Conservation (phyloP, 2,888 invertebrate species). For the Ormyrus nitidulus region DNA sequence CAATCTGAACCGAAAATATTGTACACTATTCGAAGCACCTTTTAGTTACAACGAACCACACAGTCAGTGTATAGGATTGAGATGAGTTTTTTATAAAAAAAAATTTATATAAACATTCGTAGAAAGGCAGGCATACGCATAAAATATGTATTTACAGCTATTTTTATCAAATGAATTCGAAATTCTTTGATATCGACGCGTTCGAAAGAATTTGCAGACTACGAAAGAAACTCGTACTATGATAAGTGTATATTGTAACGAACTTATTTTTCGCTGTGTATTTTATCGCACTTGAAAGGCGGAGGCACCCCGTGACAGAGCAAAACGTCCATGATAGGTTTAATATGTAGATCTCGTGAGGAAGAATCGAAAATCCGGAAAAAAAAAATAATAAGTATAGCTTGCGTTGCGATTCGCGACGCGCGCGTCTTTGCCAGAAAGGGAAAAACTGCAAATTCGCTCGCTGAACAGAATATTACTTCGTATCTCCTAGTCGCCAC, state of each 20-base stretch:
- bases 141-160: constrained; percentile 31
- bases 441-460: background rate
- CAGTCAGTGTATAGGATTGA: background rate
- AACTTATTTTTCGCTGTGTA: constrained; percentile 43
- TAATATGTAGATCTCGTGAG: constrained; percentile 46
- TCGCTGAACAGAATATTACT: constrained; percentile 8
- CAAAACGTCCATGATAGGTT: constrained; percentile 69
- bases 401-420: background rate
- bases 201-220: constrained; percentile 2
- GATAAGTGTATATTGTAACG: constrained; percentile 19
- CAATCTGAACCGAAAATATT: no score
- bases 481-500: background rate
- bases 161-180: constrained; percentile 32
- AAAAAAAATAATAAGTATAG: constrained; percentile 10
- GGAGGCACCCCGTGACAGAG: constrained; percentile 60
- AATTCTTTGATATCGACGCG: constrained; percentile 18
- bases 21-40: background rate
- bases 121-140: constrained; percentile 6
- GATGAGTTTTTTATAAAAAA: constrained; percentile 26
- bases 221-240: constrained; percentile 21
- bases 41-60: background rate
- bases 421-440: background rate
- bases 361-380: constrained; percentile 22
- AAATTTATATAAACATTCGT: constrained; percentile 24
- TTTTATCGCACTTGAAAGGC: constrained; percentile 52